Evolutionary conservation across 2,797 vertebrate genomes (phyloP), one percentile per base, ranked within the genome.

Genomic region (Tamandua tetradactyla): DNA sequence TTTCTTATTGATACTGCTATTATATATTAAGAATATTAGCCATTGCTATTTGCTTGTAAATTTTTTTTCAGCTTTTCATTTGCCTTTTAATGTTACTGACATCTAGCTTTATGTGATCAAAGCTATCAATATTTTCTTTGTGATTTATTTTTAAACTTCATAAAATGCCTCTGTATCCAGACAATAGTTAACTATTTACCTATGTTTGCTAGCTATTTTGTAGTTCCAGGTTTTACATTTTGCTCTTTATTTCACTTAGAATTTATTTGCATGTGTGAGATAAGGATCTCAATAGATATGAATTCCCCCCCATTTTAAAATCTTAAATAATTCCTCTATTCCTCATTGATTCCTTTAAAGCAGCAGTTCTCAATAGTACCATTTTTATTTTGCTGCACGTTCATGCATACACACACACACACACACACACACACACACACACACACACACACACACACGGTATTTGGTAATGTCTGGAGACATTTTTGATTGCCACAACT

Each of bases 21-120:
- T 87, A 7, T 62, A 20, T 20, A 44, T 30, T 57, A 80, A 92
- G 52, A 79, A 55, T 27, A 25, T 64, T n/a, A 91, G 22, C 8
- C 44, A 30, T 55, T 69, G 62, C 79, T 37, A 22, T 17, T 20
- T 82, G 44, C 57, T 88, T 82, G 0, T 57, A 92, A 74, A 30
- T 87, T 76, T 84, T 79, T 92, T n/a, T 47, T 52, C 55, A 69
- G 32, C 69, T 84, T 89, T 30, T 93, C 55, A 81, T 20, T 81
- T 61, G 62, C 40, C 27, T 71, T 80, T 86, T 55, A 49, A 74
- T 78, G 74, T 83, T 72, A 32, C 10, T 74, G 42, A 76, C 42
- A 20, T 83, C 82, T 74, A 79, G 40, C 27, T 8, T 30, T 42
- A 9, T 35, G 25, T 52, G 55, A 20, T 75, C 49, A 64, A 79